Percentiles rank a stretch among this genome's conserved stretches.
These are phyloP conservation scores for Sciaenops ocellatus DNA, from an alignment of 2,797 vertebrate species.

Conservation along the genomic window DNA sequence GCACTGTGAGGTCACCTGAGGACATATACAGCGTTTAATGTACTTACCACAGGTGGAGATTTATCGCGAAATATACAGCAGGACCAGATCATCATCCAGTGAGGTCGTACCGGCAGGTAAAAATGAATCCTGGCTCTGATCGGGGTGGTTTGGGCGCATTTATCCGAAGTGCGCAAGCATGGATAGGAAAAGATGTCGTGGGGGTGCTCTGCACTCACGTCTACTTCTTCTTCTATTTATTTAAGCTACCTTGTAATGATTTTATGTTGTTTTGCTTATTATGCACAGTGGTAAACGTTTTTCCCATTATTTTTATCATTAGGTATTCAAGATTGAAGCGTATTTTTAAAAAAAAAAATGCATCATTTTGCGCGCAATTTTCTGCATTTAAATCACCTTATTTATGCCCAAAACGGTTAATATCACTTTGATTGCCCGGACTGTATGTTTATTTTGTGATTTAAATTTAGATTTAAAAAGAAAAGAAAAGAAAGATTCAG, in stretches of 20 bases:
- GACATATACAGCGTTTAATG: not conserved
- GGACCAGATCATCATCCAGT: slow-evolving; percentile 8
- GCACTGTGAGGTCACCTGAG: not conserved
- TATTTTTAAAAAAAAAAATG: not conserved
- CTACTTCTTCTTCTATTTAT: too few species aligned
- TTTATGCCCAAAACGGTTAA: not conserved
- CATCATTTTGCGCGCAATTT: not conserved
- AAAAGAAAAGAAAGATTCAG: not conserved
- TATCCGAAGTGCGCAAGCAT: slow-evolving; percentile 3
- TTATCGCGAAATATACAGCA: not conserved
- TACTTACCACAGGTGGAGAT: accelerated
- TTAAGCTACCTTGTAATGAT: not conserved
- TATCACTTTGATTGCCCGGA: not conserved
- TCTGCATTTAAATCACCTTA: not conserved
- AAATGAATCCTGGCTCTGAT: not conserved
- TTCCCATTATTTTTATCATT: not conserved
- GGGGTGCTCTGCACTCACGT: too few species aligned
- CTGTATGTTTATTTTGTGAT: not conserved
- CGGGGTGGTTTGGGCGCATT: accelerated
- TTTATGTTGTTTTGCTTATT: not conserved
- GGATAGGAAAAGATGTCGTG: accelerated
- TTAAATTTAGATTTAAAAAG: too few species aligned
- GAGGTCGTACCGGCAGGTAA: slow-evolving; percentile 29
- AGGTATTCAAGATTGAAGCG: too few species aligned
- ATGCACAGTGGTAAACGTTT: not conserved